Conservation (phyloP, 2,888 invertebrate species). For the Drosophila recens region DNA sequence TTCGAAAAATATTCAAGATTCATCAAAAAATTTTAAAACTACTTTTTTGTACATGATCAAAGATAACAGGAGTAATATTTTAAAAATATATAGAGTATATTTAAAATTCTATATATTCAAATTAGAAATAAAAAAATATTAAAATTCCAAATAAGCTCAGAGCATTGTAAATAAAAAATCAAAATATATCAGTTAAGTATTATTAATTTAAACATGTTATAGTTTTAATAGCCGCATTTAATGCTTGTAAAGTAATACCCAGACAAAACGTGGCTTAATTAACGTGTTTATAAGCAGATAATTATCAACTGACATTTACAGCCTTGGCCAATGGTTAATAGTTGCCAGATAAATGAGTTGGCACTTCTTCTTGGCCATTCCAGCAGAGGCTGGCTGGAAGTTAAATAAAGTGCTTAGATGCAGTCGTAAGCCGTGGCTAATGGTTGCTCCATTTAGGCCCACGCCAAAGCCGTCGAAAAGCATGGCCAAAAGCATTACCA, state of each 20-base stretch:
- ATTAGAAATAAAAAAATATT: too few species aligned
- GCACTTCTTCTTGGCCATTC: conserved; percentile 16
- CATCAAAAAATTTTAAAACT: too few species aligned
- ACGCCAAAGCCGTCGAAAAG: conserved; percentile 46
- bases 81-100: too few species aligned
- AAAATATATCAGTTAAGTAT: too few species aligned
- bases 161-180: too few species aligned
- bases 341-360: conserved; percentile 33
- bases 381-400: conserved; percentile 1
- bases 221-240: background rate
- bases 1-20: too few species aligned
- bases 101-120: too few species aligned
- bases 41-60: too few species aligned
- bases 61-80: too few species aligned
- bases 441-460: conserved; percentile 72
- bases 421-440: conserved; percentile 62
- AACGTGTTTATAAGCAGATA: conserved; percentile 11
- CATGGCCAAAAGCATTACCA: conserved; percentile 34
- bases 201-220: background rate
- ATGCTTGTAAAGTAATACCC: background rate
- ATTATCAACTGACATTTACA: conserved; percentile 19
- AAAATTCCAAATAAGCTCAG: too few species aligned
- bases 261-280: conserved; percentile 9
- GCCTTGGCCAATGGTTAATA: background rate
- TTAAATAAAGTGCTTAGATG: conserved; percentile 73